Base-by-base conservation (phyloP, 2,797 vertebrate species). In the Chanos chanos region DNA sequence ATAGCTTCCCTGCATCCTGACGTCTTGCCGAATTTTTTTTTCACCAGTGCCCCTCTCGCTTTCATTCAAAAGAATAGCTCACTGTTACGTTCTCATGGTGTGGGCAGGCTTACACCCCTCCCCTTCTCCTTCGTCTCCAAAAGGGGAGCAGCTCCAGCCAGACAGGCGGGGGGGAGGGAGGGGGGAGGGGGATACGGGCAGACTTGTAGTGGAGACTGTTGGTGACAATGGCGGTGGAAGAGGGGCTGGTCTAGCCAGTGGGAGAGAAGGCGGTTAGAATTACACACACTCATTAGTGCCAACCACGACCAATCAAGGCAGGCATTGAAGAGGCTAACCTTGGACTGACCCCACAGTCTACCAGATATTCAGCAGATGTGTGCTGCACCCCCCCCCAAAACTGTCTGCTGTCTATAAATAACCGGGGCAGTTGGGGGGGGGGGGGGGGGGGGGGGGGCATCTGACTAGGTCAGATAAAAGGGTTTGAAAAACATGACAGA, bases 341-440 rank as follows among this genome's bases (percentile, higher is more conserved):
- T 78, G 71, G 74, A 54, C 58, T 70, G 73, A 76, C 73, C 76
- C 72, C 70, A 50, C 53, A 53, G 73, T 72, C 69, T 71, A 69
- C 66, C 72, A 70, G 64, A 77, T 75, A 74, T 66, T 70, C 67
- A 71, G 70, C 72, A 77, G 75, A 77, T 77, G 70, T 74, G 64
- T 44, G 66, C 62, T 68, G 69, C 64, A 68, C 61, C 56, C 64
- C 59, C 58, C 59, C 56, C 64, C 71, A 62, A 64, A 76, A 74
- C 68, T 64, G 66, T 75, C 71, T 72, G 58, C 57, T 52, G 64
- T 66, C 73, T 78, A 78, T 78, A 76, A 78, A 78, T 78, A 78
- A 70, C 71, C 25, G 27, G 61, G 41, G 30, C 57, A 50, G 60
- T 60, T 49, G 58, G 58, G 36, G 45, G 50, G 52, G 51, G 47